phyloP scores from a whole-genome alignment of 1,140 invertebrate genomes.

The Drosophila carrolli region DNA sequence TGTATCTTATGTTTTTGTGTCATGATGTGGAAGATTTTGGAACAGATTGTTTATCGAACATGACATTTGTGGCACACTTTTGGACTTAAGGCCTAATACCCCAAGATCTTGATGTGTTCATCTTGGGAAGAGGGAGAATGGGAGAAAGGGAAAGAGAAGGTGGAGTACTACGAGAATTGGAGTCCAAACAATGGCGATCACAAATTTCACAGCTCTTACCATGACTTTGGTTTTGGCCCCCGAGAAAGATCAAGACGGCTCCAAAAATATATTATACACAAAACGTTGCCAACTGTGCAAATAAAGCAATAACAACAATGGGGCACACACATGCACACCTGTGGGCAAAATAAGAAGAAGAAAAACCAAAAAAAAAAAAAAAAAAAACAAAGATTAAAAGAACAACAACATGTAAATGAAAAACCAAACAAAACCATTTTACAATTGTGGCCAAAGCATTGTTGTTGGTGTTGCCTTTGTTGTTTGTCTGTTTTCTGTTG shows the following conservation, averaged over 20 bases:
- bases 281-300: slow-evolving; percentile 59
- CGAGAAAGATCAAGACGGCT: slow-evolving; percentile 30
- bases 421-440: slow-evolving; percentile 71
- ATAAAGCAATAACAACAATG: slow-evolving; percentile 47
- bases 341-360: slow-evolving; percentile 21
- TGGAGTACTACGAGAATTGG: slow-evolving; percentile 3
- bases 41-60: slow-evolving; percentile 52
- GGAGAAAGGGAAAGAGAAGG: slow-evolving; percentile 5
- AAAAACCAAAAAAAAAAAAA: slow-evolving; percentile 16
- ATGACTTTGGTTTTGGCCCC: slow-evolving; percentile 42
- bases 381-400: slow-evolving; percentile 10
- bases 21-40: slow-evolving; percentile 8
- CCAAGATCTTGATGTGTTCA: slow-evolving; percentile 29
- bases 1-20: not conserved
- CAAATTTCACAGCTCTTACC: slow-evolving; percentile 51
- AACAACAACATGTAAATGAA: slow-evolving; percentile 69
- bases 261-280: slow-evolving; percentile 30
- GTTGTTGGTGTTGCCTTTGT: slow-evolving; percentile 44
- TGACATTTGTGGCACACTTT: slow-evolving; percentile 73
- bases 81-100: slow-evolving; percentile 22
- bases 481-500: slow-evolving; percentile 16
- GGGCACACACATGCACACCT: slow-evolving; percentile 30
- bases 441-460: slow-evolving; percentile 59
- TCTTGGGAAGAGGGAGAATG: slow-evolving; percentile 4
- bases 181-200: slow-evolving; percentile 35